These are phyloP conservation scores for Phocides pigmalion DNA, from an alignment of 1,140 invertebrate genomes.

Conservation along the genomic window DNA sequence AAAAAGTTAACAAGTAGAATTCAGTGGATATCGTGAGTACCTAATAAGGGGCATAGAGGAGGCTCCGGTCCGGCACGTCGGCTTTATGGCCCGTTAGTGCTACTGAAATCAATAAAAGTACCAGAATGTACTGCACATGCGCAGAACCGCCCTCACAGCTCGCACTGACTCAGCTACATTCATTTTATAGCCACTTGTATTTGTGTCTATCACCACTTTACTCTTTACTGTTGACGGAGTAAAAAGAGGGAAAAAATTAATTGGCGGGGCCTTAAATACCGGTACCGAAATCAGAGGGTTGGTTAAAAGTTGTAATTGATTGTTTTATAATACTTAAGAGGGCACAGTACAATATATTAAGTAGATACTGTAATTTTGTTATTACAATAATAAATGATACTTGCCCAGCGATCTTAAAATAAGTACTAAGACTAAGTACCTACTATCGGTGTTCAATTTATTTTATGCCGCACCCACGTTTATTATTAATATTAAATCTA, in stretches of 20 bases:
- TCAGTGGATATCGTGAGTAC: conserved; percentile 69
- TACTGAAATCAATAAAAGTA: conserved; percentile 88
- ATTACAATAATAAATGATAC: too few species aligned
- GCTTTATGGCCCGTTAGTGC: conserved; percentile 84
- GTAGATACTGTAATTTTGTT: too few species aligned
- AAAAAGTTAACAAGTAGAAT: conserved; percentile 77
- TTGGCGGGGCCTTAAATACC: conserved; percentile 57
- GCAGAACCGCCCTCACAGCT: conserved; percentile 60
- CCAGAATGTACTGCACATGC: conserved; percentile 84
- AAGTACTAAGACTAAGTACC: too few species aligned
- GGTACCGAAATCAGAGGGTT: conserved; percentile 46
- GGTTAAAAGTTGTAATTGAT: conserved; percentile 45
- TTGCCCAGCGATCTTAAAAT: too few species aligned
- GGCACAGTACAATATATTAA: not conserved
- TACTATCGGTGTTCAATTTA: too few species aligned
- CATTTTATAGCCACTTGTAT: conserved; percentile 82
- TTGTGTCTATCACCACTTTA: conserved; percentile 83
- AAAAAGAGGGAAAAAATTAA: conserved; percentile 74
- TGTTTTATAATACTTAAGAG: conserved; percentile 29
- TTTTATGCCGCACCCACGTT: too few species aligned
- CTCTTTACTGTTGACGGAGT: conserved; percentile 73
- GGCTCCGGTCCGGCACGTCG: conserved; percentile 73
- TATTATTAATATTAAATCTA: too few species aligned
- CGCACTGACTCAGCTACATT: conserved; percentile 80
- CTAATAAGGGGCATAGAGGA: conserved; percentile 80